Evolutionary conservation across 2,797 vertebrate genomes (phyloP).

Genomic region (Acomys russatus): DNA sequence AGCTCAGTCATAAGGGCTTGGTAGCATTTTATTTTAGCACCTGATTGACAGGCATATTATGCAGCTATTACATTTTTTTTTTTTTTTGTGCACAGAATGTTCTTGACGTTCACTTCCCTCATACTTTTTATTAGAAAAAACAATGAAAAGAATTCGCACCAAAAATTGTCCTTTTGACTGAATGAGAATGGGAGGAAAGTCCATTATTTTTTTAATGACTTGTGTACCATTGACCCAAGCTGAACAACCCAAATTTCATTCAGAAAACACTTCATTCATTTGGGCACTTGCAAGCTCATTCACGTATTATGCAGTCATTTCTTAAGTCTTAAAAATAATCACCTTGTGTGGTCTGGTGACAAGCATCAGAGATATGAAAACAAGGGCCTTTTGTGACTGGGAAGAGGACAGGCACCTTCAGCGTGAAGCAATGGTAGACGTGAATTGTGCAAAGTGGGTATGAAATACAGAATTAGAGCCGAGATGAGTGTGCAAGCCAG

Average conservation of each 20-base stretch:
- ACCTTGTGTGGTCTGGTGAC: background rate
- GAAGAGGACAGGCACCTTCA: background rate
- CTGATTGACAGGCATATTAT: constrained; percentile 82
- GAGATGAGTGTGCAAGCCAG: background rate
- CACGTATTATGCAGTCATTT: background rate
- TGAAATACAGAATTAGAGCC: background rate
- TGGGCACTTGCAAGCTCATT: background rate
- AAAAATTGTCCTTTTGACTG: constrained; percentile 21
- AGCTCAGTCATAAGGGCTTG: constrained; percentile 71
- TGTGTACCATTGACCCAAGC: constrained; percentile 49
- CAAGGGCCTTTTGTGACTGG: background rate
- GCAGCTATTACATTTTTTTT: constrained; percentile 74
- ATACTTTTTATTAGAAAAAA: constrained; percentile 66
- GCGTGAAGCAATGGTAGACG: background rate
- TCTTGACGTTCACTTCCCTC: constrained; percentile 79
- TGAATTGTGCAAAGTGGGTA: background rate
- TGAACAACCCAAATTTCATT: constrained; percentile 60
- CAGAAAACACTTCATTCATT: constrained; percentile 58
- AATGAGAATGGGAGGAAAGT: constrained; percentile 65
- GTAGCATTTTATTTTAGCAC: constrained; percentile 81
- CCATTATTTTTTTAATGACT: constrained; percentile 28
- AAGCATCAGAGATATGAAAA: background rate
- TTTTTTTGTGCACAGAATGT: constrained; percentile 78
- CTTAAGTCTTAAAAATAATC: background rate
- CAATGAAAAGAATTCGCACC: constrained; percentile 65